Percentiles rank a stretch among this genome's conserved stretches.
These are phyloP conservation scores for Ambastaia sidthimunki DNA, from an alignment of 2,797 vertebrate species.

Conservation along the genomic window DNA sequence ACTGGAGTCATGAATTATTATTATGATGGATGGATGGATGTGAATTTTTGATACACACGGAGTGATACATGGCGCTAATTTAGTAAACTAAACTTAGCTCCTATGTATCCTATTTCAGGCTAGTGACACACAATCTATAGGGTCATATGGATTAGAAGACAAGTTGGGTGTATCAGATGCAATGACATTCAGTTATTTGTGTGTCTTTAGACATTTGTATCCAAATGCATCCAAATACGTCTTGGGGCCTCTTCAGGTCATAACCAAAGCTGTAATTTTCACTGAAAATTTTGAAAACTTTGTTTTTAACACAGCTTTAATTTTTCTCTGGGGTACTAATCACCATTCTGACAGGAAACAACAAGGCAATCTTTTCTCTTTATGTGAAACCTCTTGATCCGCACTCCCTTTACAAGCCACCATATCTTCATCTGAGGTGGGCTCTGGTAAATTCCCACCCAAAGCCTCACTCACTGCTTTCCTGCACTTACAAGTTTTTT, in stretches of 20 bases:
- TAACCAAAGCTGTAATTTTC: neutral
- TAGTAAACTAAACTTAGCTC: no score
- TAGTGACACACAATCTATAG: no score
- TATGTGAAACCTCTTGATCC: conserved; percentile 73
- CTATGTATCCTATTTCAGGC: no score
- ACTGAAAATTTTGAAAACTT: neutral
- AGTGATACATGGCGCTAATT: no score
- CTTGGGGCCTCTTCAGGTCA: neutral
- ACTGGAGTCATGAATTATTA: no score
- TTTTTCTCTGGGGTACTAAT: conserved; percentile 48
- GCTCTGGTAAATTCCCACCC: conserved; percentile 77
- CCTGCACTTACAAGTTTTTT: conserved; percentile 71
- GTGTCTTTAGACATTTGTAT: neutral
- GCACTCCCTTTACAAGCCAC: conserved; percentile 72
- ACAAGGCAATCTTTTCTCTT: conserved; percentile 75
- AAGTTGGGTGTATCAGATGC: no score
- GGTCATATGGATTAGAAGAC: no score
- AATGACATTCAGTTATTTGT: neutral
- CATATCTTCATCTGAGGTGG: conserved; percentile 73
- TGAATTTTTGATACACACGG: no score
- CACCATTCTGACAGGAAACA: conserved; percentile 50
- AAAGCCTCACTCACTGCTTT: conserved; percentile 62
- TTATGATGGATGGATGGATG: no score
- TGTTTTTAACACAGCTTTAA: neutral
- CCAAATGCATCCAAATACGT: neutral